Evolutionary conservation across 2,797 vertebrate genomes (phyloP).

Genomic region (Bufotes viridis): DNA sequence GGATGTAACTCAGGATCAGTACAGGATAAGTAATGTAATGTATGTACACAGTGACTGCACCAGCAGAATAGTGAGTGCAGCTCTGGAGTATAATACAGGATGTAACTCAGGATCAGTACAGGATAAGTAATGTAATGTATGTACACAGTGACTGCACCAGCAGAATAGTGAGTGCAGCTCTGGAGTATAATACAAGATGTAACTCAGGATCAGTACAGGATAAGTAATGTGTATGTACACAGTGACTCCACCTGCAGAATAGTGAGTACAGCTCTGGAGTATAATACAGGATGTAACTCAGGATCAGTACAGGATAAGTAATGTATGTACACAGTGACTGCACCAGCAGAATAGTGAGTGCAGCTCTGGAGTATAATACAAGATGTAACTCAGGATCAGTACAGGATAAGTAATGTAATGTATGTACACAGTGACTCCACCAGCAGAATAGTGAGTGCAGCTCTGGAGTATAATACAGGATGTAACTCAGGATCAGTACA

Average conservation of each 20-base stretch:
- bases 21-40: neutral
- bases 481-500: too few relatives aligned
- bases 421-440: neutral
- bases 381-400: too few relatives aligned
- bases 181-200: neutral
- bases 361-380: neutral
- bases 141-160: neutral
- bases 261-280: neutral
- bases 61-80: neutral
- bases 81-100: neutral
- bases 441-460: neutral
- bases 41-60: neutral
- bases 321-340: neutral
- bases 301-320: neutral
- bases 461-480: neutral
- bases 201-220: too few relatives aligned
- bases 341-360: neutral
- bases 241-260: neutral
- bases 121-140: constrained; percentile 5
- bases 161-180: neutral
- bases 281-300: too few relatives aligned
- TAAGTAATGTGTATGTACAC: constrained; percentile 1
- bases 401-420: neutral
- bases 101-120: too few relatives aligned
- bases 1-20: too few relatives aligned